Base-by-base conservation (phyloP, 2,113 vertebrate genomes). In the Glareola pratincola region DNA sequence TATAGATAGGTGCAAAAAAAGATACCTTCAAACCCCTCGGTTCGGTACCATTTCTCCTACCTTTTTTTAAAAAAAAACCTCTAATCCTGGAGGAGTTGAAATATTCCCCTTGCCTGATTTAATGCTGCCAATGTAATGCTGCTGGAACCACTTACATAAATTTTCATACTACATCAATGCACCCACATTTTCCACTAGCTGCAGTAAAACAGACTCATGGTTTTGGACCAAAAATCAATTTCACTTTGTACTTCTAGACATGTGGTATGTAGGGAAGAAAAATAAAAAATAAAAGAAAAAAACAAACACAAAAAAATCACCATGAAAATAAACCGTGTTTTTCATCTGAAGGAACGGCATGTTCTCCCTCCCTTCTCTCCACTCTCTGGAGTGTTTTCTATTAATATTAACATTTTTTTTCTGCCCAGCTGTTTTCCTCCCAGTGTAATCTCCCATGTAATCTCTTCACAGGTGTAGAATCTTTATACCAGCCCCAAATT, bases 381-480 rank as follows among this genome's bases (percentile, higher is more conserved):
- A 8, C 45, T 69, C 76, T 92, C 71, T 56, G 26, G 34, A 94
- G 57, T 68, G 37, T 62, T 83, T 88, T 69, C 69, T 88, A 66
- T 96, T 79, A 79, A 80, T 66, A 76, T 74, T 77, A 94, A 80
- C 19, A 1, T 37, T 47, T 68, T 88, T 34, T 86, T 91, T 71
- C 91, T 89, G 64, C 60, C 80, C 59, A 87, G 80, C 73, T 85
- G 79, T 93, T 90, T 90, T 78, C 74, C 81, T 93, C 77, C 64
- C 47, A 68, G 73, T 76, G n/a, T 85, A 88, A 94, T 94, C 83
- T 94, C 93, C 85, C 50, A 92, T 63, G 47, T 68, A 89, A 86
- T 72, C 74, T 89, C 80, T 85, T 87, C 91, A 69, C 76, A 89
- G 76, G 78, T 82, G 67, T 64, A 41, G 78, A 95, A 85, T 93